Percentiles rank a stretch among this genome's conserved stretches.
Conservation (phyloP, 2,113 vertebrate genomes). For the Pterocles orientalis region DNA sequence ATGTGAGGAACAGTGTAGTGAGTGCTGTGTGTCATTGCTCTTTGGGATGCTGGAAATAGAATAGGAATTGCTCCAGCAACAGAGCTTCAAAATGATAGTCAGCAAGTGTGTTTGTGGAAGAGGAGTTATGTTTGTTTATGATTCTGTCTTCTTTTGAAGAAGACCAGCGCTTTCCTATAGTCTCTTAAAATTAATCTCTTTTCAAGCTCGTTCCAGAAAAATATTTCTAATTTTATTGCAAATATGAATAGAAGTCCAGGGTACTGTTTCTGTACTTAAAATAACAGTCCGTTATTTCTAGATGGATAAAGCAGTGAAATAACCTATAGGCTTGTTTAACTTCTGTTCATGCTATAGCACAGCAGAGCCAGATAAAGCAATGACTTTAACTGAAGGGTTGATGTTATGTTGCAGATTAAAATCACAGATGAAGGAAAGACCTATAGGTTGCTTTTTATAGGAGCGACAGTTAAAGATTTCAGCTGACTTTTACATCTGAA, state of each 20-base stretch:
- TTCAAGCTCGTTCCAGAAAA: conserved; percentile 1
- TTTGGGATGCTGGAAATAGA: conserved; percentile 45
- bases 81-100: not conserved
- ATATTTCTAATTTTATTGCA: conserved; percentile 29
- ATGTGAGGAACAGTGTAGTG: not conserved
- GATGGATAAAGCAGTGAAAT: not conserved
- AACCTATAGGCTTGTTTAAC: not conserved
- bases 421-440: not conserved
- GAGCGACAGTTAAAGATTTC: not conserved
- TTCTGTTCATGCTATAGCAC: not conserved
- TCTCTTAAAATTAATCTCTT: conserved; percentile 32
- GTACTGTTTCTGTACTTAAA: conserved; percentile 1
- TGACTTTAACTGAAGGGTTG: not conserved
- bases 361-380: not conserved
- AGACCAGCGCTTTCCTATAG: conserved; percentile 33
- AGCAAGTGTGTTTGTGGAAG: conserved; percentile 5
- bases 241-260: not conserved
- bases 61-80: conserved; percentile 54
- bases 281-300: not conserved
- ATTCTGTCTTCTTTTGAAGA: conserved; percentile 55
- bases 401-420: not conserved
- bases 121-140: conserved; percentile 57
- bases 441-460: not conserved
- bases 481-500: not conserved
- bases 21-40: conserved; percentile 46